These are phyloP conservation scores for Caenorhabditis inopinata DNA, from an alignment of 1,140 invertebrate genomes.

Conservation along the genomic window DNA sequence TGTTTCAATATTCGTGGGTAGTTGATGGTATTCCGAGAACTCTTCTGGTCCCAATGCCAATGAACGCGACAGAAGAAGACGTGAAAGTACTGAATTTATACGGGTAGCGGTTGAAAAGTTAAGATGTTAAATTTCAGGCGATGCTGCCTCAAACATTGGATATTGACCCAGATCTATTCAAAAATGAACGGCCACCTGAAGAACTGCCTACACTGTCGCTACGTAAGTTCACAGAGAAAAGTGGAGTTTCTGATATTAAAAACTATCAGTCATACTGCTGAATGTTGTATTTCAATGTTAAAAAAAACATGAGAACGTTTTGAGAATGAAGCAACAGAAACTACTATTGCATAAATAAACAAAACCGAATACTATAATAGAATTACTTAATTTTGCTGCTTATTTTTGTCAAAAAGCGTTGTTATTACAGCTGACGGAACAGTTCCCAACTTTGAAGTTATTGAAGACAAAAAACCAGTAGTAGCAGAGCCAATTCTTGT, in stretches of 20 bases:
- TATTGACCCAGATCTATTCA: background rate
- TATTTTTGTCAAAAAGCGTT: too few relatives aligned
- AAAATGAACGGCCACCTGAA: background rate
- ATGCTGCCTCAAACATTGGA: background rate
- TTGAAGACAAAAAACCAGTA: background rate
- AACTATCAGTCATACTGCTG: too few relatives aligned
- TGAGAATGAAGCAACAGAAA: too few relatives aligned
- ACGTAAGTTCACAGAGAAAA: background rate
- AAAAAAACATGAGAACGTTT: too few relatives aligned
- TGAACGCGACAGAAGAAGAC: background rate
- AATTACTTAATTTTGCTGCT: too few relatives aligned
- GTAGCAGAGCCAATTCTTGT: background rate
- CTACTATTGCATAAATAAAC: too few relatives aligned
- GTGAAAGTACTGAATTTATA: background rate
- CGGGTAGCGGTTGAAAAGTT: too few relatives aligned
- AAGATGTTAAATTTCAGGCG: background rate
- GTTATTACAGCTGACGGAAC: background rate
- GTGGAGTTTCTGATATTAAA: too few relatives aligned
- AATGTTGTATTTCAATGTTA: too few relatives aligned
- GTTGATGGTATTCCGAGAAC: background rate
- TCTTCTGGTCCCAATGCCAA: background rate
- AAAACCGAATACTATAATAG: too few relatives aligned
- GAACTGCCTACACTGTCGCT: background rate
- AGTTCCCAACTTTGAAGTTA: background rate
- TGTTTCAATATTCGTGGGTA: background rate